Evolutionary conservation across 1,140 invertebrate species (phyloP).

Genomic region (Epicauta chinensis): DNA sequence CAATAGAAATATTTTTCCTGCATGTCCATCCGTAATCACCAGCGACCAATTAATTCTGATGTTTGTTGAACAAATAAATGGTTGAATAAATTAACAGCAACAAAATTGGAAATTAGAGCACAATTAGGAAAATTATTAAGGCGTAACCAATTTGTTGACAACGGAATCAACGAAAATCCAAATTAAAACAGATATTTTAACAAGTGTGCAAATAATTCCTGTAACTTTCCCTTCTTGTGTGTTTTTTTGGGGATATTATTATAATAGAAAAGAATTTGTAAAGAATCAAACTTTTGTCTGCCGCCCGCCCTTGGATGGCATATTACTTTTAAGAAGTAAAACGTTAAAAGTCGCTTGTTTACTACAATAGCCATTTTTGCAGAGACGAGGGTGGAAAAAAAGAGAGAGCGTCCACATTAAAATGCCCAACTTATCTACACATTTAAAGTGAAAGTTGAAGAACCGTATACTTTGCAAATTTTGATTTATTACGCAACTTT

Average conservation of each 20-base stretch:
- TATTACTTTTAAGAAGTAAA: background rate
- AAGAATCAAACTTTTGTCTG: constrained; percentile 11
- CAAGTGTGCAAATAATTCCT: too few relatives aligned
- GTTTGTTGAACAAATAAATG: too few relatives aligned
- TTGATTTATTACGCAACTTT: constrained; percentile 30
- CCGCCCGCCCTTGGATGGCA: constrained; percentile 1
- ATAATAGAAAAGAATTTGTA: constrained; percentile 15
- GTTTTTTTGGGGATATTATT: background rate
- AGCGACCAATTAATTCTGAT: too few relatives aligned
- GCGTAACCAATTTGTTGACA: too few relatives aligned
- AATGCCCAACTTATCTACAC: constrained; percentile 23
- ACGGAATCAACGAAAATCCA: too few relatives aligned
- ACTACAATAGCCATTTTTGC: constrained; percentile 21
- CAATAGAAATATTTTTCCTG: too few relatives aligned
- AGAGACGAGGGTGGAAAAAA: constrained; percentile 20
- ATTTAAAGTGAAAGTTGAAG: constrained; percentile 33
- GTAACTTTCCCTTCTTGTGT: too few relatives aligned
- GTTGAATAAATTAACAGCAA: too few relatives aligned
- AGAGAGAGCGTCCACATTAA: constrained; percentile 24
- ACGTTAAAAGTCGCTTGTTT: constrained; percentile 22
- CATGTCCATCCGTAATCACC: too few relatives aligned
- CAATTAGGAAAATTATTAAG: too few relatives aligned
- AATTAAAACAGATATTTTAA: too few relatives aligned
- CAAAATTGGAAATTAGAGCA: too few relatives aligned
- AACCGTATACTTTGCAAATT: constrained; percentile 32